Conservation (phyloP, 2,113 vertebrate species). For the Excalfactoria chinensis region DNA sequence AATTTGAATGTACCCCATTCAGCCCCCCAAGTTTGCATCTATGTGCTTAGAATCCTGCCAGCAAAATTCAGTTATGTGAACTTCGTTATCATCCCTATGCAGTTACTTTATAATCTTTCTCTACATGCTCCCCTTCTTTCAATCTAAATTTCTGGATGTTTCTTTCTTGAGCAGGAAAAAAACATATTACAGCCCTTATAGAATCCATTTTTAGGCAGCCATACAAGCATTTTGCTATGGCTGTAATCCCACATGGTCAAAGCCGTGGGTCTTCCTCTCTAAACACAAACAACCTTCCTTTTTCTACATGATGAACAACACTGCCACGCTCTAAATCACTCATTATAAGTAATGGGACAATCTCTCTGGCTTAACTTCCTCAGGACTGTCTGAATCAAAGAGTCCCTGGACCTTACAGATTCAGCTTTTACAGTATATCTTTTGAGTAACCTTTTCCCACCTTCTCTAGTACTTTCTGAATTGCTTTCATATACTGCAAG, state of each 20-base stretch:
- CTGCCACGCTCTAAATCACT: not conserved
- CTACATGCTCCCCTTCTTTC: not conserved
- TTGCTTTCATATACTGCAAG: not conserved
- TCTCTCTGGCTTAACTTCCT: not conserved
- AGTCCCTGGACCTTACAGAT: not conserved
- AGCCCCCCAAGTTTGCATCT: not conserved
- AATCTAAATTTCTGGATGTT: not conserved
- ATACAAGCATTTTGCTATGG: not conserved
- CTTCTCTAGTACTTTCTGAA: not conserved
- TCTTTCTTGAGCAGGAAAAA: not conserved
- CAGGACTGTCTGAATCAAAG: not conserved
- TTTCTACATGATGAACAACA: not conserved
- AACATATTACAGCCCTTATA: not conserved
- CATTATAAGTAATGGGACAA: not conserved
- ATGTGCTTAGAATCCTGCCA: not conserved
- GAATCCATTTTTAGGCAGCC: not conserved
- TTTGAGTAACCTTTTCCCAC: not conserved
- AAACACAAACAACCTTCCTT: not conserved
- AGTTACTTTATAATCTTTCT: not conserved
- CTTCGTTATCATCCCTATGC: not conserved
- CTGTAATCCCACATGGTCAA: not conserved
- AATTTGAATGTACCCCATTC: not conserved
- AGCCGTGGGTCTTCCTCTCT: not conserved
- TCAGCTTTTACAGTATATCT: not conserved
- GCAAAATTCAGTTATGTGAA: not conserved